Evolutionary conservation across 2,888 invertebrate genomes (phyloP).

Genomic region (Augochlorella aurata): DNA sequence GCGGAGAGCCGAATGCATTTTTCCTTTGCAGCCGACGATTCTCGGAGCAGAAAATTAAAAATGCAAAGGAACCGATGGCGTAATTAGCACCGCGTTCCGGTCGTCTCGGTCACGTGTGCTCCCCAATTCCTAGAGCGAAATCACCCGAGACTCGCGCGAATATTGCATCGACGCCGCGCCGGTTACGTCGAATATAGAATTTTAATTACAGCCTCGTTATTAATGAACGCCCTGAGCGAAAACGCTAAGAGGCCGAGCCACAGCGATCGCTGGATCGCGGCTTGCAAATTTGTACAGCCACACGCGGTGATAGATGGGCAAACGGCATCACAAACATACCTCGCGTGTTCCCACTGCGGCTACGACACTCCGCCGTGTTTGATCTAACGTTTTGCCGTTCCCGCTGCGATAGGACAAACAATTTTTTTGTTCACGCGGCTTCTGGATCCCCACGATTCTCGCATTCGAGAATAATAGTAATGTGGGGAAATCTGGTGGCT

Average conservation of each 20-base stretch:
- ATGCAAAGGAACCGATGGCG: neutral
- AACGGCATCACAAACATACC: slow-evolving; percentile 23
- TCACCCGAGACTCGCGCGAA: slow-evolving; percentile 22
- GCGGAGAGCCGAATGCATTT: slow-evolving; percentile 8
- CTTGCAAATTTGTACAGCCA: slow-evolving; percentile 23
- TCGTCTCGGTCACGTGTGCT: neutral
- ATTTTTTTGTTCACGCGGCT: neutral
- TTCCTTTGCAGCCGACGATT: neutral
- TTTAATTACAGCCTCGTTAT: slow-evolving; percentile 68
- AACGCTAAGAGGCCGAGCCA: slow-evolving; percentile 19
- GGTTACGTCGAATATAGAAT: slow-evolving; percentile 48
- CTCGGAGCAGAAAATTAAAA: neutral
- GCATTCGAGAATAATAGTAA: neutral
- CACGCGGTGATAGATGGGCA: slow-evolving; percentile 21
- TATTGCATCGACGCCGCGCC: slow-evolving; percentile 30
- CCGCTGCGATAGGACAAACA: neutral
- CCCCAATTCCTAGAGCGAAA: neutral
- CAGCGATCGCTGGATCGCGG: slow-evolving; percentile 14
- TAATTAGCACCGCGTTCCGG: slow-evolving; percentile 1
- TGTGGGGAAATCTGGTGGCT: neutral
- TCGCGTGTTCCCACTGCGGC: slow-evolving; percentile 8
- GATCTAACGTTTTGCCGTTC: slow-evolving; percentile 7
- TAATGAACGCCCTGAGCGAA: slow-evolving; percentile 56
- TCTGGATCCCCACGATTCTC: neutral
- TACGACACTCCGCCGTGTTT: slow-evolving; percentile 11